Evolutionary conservation across 2,888 invertebrate genomes (phyloP), one percentile per base, ranked within the genome.

Genomic region (Fragum whitleyi): DNA sequence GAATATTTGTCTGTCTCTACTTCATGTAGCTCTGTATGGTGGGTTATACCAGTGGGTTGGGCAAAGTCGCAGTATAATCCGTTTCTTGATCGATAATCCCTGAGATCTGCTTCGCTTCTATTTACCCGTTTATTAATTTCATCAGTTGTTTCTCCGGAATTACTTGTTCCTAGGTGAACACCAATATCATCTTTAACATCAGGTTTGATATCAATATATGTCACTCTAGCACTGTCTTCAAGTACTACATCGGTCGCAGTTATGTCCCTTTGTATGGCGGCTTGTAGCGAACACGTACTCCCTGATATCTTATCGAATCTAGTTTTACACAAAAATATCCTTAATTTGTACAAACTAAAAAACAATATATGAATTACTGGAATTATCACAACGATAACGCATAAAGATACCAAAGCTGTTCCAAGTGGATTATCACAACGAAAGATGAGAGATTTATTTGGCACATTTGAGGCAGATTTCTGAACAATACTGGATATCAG

Each of bases 31-130:
- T 65, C 55, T 47, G 62, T 67, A 39, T 75, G 65, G 28, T 81
- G 77, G 23, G 70, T 47, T 32, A 81, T 77, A n/a, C 51, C 65
- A 62, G 69, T 70, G 14, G 77, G n/a, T 9, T 39, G 65, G n/a
- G 77, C 81, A 70, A 81, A 81, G 42, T 77, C 76, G 62, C 81
- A 81, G 32, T 77, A 81, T 21, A 81, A 51, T 23, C 81, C 81
- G 36, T 81, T 77, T 65, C 65, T 69, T 14, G 61, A 47, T 19
- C 76, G 32, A 39, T 81, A 81, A 47, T 74, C 74, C 14, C 74
- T 19, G 9, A 81, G 69, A 51, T 81, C 81, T 7, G 81, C 65
- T 57, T 81, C 81, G 70, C 81, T 81, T 65, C 74, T 81, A 32
- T 73, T 47, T 1, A 65, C 26, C 1, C 73, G 47, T 9, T 7